Conservation (phyloP, 2,888 invertebrate species). For the Steinernema hermaphroditum region DNA sequence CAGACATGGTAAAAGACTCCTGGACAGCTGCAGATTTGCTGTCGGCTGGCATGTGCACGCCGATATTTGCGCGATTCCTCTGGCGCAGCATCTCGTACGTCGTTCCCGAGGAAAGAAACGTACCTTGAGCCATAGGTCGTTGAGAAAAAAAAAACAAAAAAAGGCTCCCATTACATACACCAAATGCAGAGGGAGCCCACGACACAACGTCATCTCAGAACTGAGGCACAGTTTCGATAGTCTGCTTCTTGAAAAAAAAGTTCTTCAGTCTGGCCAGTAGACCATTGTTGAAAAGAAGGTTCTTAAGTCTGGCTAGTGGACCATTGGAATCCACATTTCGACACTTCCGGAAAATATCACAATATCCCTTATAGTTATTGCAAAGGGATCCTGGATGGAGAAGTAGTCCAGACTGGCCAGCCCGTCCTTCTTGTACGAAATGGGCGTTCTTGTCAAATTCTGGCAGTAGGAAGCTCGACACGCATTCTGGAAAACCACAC, state of each 20-base stretch:
- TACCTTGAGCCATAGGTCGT: constrained; percentile 1
- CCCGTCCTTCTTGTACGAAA: constrained; percentile 55
- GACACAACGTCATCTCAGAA: constrained; percentile 53
- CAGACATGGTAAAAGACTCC: neutral
- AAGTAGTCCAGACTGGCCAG: constrained; percentile 66
- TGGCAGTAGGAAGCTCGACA: constrained; percentile 58
- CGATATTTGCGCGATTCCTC: constrained; percentile 5
- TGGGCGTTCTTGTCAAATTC: constrained; percentile 55
- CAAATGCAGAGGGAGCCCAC: constrained; percentile 56
- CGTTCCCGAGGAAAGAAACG: neutral
- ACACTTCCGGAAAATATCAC: constrained; percentile 98
- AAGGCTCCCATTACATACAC: constrained; percentile 52
- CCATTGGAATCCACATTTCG: constrained; percentile 98
- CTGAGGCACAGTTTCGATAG: constrained; percentile 59
- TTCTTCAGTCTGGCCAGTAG: constrained; percentile 94
- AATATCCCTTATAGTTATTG: constrained; percentile 94
- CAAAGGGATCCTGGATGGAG: constrained; percentile 93
- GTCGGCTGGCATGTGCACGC: neutral
- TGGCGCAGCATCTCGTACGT: constrained; percentile 19
- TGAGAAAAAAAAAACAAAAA: constrained; percentile 48
- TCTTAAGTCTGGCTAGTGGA: constrained; percentile 91
- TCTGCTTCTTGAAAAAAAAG: constrained; percentile 70
- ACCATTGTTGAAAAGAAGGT: constrained; percentile 75
- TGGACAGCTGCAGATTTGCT: too few relatives aligned
- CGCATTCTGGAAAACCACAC: constrained; percentile 54